phyloP scores from a whole-genome alignment of 2,888 invertebrate species.

The Eilema sororculum region DNA sequence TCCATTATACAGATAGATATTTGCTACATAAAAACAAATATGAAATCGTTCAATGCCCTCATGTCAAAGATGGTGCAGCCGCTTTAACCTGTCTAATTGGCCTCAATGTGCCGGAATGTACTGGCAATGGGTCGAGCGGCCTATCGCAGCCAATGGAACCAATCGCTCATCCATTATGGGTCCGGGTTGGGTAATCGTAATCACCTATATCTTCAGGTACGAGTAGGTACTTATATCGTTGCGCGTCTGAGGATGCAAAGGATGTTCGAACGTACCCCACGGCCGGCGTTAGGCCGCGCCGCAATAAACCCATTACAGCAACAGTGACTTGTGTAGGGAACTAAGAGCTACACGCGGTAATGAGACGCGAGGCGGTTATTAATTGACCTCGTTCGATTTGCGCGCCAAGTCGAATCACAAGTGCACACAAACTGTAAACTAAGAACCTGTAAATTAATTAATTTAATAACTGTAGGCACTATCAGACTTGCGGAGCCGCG shows the following conservation, averaged over 20 bases:
- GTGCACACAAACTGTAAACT: background rate
- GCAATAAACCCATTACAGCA: too few relatives aligned
- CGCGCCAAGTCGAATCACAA: background rate
- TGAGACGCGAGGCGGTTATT: background rate
- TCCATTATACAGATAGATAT: background rate
- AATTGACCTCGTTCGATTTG: background rate
- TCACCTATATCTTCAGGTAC: background rate
- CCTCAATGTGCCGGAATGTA: conserved; percentile 19
- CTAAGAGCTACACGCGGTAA: too few relatives aligned
- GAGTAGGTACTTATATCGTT: too few relatives aligned
- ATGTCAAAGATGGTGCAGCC: background rate
- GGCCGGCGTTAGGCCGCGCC: too few relatives aligned
- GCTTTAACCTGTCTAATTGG: conserved; percentile 18
- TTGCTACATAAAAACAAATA: background rate
- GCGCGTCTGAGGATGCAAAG: too few relatives aligned
- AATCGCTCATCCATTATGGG: background rate
- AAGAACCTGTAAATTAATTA: too few relatives aligned
- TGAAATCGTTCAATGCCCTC: background rate
- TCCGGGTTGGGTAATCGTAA: background rate
- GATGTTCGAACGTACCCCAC: too few relatives aligned
- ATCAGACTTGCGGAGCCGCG: too few relatives aligned
- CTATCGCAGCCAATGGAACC: background rate
- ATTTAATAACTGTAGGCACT: too few relatives aligned
- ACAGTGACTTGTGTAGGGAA: too few relatives aligned
- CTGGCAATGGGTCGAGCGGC: background rate